Base-by-base conservation (phyloP, 2,888 invertebrate genomes). In the Tinea trinotella region DNA sequence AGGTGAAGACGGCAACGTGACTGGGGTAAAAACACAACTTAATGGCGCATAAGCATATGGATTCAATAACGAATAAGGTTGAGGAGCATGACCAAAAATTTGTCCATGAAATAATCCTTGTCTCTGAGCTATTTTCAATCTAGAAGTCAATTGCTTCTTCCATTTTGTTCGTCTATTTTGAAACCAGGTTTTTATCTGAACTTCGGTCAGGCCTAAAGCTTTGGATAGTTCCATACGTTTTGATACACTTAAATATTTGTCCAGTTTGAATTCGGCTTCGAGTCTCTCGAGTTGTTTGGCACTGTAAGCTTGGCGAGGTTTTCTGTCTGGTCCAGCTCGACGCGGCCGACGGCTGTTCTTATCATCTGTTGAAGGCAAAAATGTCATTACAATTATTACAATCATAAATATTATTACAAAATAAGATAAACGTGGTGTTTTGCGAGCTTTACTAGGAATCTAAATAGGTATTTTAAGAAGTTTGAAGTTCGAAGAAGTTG, bases 111-210 rank as follows among this genome's bases (percentile, higher is more conserved):
- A 92, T 20, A 94, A 68, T 0, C 94, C 94, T 67, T 96, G 95
- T 1, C 95, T 83, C 66, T 96, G 96, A 0, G 96, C 95, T 73
- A 96, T 93, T 74, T 96, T 95, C 59, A 97, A 77, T 2, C 96
- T 86, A 0, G 96, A 94, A 0, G 97, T 96, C 64, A 98, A 80
- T 68, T 98, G 98, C 66, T 98, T 98, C 81, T 98, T 97, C 97
- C 97, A 98, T 72, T 98, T 98, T 0, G 98, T 98, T 58, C 98
- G 88, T 56, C 98, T 88, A 71, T 98, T 97, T 76, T 97, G 96
- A 71, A 97, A 97, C 97, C 97, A 97, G 0, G 97, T 97, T 74
- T 98, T 98, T 61, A 98, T 97, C 81, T 98, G 97, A 0, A 97
- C 97, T 80, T 98, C 97, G 0, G 97, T 97, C 46, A 98, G 87